phyloP scores from a whole-genome alignment of 2,888 invertebrate genomes.

The Tuta absoluta region DNA sequence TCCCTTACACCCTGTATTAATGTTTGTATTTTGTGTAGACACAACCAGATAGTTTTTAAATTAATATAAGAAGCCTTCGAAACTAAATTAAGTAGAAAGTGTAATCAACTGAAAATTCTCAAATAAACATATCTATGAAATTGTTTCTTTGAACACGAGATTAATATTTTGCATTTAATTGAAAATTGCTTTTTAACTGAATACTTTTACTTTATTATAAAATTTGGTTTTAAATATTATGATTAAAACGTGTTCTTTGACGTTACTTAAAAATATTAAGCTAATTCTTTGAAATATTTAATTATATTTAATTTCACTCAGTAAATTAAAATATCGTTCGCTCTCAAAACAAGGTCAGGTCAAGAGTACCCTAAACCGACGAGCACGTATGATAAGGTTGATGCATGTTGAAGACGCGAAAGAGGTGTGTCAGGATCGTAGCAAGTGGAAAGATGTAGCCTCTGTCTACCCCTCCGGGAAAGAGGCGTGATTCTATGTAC shows the following conservation, averaged over 20 bases:
- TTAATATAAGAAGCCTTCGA: not conserved
- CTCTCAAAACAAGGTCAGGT: no score
- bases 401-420: no score
- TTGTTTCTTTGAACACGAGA: conserved; percentile 5
- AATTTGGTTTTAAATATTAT: not conserved
- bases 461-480: no score
- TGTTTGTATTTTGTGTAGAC: not conserved
- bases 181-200: conserved; percentile 3
- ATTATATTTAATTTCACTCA: not conserved
- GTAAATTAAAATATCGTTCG: no score
- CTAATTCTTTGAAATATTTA: not conserved
- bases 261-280: not conserved
- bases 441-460: no score
- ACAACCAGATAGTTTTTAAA: not conserved
- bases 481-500: no score
- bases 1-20: no score
- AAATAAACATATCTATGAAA: not conserved
- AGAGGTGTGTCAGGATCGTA: no score
- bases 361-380: no score
- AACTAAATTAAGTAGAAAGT: not conserved
- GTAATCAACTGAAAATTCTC: not conserved
- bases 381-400: no score
- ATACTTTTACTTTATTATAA: conserved; percentile 2
- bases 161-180: not conserved
- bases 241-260: not conserved